Evolutionary conservation across 2,888 invertebrate genomes (phyloP), one percentile per base, ranked within the genome.

Genomic region (Psococerastis gibbosa): DNA sequence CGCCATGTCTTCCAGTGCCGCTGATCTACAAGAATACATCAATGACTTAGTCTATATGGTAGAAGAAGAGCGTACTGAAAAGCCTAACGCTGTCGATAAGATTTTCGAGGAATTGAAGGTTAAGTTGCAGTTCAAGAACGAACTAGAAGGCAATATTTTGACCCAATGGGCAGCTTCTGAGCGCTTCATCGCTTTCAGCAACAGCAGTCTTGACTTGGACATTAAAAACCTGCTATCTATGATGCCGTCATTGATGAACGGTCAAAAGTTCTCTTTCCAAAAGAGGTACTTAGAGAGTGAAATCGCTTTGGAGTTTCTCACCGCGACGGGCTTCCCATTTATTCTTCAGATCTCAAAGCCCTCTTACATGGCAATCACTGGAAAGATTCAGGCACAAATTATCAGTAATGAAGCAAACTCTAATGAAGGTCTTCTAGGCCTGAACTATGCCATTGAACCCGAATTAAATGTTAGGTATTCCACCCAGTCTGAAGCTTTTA

Each of bases 291-390:
- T 71, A 52, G 61, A 66, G 41, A 64, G 66, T 35, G 71, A 75
- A 49, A 61, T 73, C 5, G 67, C 68, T 9, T 58, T 79, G n/a
- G 71, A 73, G 59, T 74, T 78, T 66, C 78, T 81, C 2, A 68
- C 76, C n/a, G 73, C 71, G 45, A 69, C 69, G 51, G 81, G 81
- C 57, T 62, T 79, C 51, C 79, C 80, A 9, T 77, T 77, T 57
- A 60, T 73, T 46, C 77, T 65, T 59, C 69, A 69, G 43, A 67
- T 71, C 53, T 70, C 70, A 44, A 65, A 64, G 44, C 78, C 78
- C 9, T 62, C 66, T 9, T 57, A 73, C 16, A 49, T 73, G 17
- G 68, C 68, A 49, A 50, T 70, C 9, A 61, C 67, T 48, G 68
- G 68, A 45, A 62, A 68, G 45, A 54, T 66, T 2, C 13, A 34